Percentiles rank a stretch among this genome's conserved stretches.
phyloP scores from a whole-genome alignment of 1,140 invertebrate species.

The Zaprionus africanus region DNA sequence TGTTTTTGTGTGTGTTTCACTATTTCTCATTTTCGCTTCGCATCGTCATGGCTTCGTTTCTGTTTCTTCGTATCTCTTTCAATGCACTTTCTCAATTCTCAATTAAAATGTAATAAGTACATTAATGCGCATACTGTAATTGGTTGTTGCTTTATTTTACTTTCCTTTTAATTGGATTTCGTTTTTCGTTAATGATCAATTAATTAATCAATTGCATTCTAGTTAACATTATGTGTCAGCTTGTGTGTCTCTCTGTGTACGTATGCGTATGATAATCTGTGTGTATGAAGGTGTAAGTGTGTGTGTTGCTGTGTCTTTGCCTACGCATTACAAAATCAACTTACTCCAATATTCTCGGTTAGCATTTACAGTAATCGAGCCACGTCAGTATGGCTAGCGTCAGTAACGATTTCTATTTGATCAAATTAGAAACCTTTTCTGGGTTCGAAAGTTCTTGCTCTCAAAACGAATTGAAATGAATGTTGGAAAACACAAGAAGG shows the following conservation, averaged over 20 bases:
- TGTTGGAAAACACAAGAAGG: constrained; percentile 14
- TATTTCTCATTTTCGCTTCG: constrained; percentile 21
- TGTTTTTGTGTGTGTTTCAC: constrained; percentile 38
- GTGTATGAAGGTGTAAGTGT: background rate
- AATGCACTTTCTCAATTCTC: constrained; percentile 40
- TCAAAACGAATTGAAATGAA: constrained; percentile 16
- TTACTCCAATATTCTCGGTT: constrained; percentile 35
- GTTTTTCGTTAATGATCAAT: constrained; percentile 42
- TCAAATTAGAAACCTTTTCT: constrained; percentile 50
- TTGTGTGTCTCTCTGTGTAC: constrained; percentile 13
- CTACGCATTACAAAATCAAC: constrained; percentile 45
- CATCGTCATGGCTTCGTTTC: constrained; percentile 10
- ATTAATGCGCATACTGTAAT: constrained; percentile 48
- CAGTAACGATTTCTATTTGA: constrained; percentile 35
- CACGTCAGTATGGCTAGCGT: constrained; percentile 24
- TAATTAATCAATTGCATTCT: constrained; percentile 43
- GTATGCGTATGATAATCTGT: background rate
- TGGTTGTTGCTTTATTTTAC: constrained; percentile 31
- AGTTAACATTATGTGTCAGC: constrained; percentile 49
- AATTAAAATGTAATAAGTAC: constrained; percentile 47
- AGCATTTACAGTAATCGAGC: constrained; percentile 39
- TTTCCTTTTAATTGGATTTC: constrained; percentile 33
- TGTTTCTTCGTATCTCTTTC: background rate
- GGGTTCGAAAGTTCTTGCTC: constrained; percentile 12
- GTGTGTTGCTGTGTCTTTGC: constrained; percentile 25